Conservation (phyloP, 2,888 invertebrate genomes). For the Agriotes lineatus region DNA sequence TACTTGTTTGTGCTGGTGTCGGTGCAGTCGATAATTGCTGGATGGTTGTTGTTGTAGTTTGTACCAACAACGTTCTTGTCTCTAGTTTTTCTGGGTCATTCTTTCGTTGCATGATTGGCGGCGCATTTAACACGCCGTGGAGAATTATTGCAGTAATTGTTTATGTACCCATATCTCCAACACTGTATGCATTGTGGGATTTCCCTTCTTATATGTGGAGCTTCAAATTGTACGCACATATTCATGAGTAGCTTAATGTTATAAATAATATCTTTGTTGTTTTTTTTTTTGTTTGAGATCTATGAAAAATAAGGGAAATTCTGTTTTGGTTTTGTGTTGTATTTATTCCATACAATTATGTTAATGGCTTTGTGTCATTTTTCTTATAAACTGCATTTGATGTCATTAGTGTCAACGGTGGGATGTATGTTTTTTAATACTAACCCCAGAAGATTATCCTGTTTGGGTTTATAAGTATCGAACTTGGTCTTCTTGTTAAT, state of each 20-base stretch:
- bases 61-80: not conserved
- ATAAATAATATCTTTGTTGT: not conserved
- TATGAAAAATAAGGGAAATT: not conserved
- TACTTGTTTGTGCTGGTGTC: too few relatives aligned
- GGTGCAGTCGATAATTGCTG: too few relatives aligned
- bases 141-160: not conserved
- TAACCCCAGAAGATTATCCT: not conserved
- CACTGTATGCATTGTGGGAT: slow-evolving; percentile 13
- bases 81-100: not conserved
- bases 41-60: too few relatives aligned
- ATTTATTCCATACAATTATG: not conserved
- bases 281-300: not conserved
- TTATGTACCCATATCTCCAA: slow-evolving; percentile 2
- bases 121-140: not conserved
- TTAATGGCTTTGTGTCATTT: not conserved
- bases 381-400: not conserved
- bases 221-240: not conserved
- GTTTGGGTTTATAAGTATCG: not conserved
- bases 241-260: not conserved
- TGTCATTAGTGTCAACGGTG: not conserved
- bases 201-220: slow-evolving; percentile 17
- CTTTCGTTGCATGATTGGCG: not conserved
- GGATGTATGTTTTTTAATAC: slow-evolving; percentile 2
- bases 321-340: not conserved
- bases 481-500: not conserved